A percentile compares a stretch with the other conserved stretches of the same genome.
Conservation (phyloP, 2,113 vertebrate species). For the Ascaphus truei region DNA sequence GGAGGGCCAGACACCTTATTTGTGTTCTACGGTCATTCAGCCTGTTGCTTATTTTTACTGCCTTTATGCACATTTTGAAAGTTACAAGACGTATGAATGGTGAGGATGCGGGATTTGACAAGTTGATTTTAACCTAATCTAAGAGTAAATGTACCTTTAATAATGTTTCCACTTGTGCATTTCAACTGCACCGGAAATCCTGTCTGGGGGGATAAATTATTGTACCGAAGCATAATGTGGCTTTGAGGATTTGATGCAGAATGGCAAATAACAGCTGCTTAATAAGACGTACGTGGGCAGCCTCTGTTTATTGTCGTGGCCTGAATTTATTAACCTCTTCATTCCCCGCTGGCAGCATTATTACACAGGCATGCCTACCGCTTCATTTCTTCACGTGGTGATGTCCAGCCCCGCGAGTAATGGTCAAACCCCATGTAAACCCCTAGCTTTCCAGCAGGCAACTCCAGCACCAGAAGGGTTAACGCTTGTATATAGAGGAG, state of each 20-base stretch:
- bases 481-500: background rate
- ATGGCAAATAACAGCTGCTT: constrained; percentile 16
- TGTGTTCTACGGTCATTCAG: too few species aligned
- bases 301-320: background rate
- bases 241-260: background rate
- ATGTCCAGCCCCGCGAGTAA: too few species aligned
- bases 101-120: too few species aligned
- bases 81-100: too few species aligned
- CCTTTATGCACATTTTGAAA: too few species aligned
- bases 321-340: constrained; percentile 11
- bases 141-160: too few species aligned
- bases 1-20: too few species aligned
- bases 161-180: too few species aligned
- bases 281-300: background rate
- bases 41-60: too few species aligned
- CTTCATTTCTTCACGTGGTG: background rate
- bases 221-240: background rate
- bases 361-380: background rate
- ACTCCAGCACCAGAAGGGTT: background rate
- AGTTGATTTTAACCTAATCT: too few species aligned
- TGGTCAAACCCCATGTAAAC: too few species aligned
- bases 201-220: background rate
- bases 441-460: too few species aligned
- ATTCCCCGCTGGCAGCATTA: background rate
- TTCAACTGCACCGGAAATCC: background rate